Conservation (phyloP, 2,797 vertebrate genomes). For the Lutjanus argentimaculatus region DNA sequence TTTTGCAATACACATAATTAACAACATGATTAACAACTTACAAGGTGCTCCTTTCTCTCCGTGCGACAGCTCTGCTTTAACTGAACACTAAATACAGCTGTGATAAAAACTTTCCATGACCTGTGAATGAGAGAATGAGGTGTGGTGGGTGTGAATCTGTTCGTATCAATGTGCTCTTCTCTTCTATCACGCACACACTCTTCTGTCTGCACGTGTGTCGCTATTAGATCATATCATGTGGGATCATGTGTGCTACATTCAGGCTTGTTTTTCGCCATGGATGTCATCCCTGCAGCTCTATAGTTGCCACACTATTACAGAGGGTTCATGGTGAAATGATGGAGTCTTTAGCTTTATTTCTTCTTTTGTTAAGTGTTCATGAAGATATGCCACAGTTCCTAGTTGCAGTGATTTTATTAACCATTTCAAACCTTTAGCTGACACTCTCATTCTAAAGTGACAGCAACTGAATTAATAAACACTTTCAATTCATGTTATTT, state of each 20-base stretch:
- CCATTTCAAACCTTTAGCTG: not conserved
- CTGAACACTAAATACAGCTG: not conserved
- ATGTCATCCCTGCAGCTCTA: not conserved
- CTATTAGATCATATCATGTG: slow-evolving; percentile 1
- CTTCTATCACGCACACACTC: slow-evolving; percentile 13
- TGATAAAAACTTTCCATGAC: slow-evolving; percentile 30
- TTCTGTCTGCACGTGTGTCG: not conserved
- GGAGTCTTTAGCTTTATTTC: not conserved
- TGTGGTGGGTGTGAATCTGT: slow-evolving; percentile 8
- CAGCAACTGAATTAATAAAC: not conserved
- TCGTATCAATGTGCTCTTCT: slow-evolving; percentile 11
- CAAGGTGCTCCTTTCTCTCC: not conserved
- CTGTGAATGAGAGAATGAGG: slow-evolving; percentile 36
- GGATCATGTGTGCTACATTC: not conserved
- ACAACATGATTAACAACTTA: not conserved
- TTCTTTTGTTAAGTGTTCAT: not conserved
- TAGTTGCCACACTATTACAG: not conserved
- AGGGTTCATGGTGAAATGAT: not conserved
- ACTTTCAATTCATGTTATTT: not conserved
- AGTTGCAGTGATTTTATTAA: not conserved
- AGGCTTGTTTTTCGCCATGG: slow-evolving; percentile 5
- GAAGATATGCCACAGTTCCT: not conserved
- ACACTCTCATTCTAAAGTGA: not conserved
- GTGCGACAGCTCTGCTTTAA: not conserved
- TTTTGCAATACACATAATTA: not conserved